Conservation (phyloP, 2,797 vertebrate genomes). For the Chromobotia macracanthus region DNA sequence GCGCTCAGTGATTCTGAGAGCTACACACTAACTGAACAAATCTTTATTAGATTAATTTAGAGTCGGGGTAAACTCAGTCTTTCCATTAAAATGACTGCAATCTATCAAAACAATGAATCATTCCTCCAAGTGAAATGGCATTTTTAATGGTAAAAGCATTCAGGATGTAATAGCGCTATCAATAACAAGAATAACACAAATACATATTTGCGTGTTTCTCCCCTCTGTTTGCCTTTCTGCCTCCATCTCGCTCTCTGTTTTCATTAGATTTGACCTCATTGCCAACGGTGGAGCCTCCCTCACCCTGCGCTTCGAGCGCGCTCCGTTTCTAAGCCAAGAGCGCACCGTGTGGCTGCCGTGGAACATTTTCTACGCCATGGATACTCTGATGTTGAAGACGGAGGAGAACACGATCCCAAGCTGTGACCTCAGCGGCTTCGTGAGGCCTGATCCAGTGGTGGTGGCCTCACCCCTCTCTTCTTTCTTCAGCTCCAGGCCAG, state of each 20-base stretch:
- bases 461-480: conserved; percentile 96
- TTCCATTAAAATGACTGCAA: conserved; percentile 47
- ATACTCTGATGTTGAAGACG: conserved; percentile 97
- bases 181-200: conserved; percentile 53
- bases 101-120: conserved; percentile 61
- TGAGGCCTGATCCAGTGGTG: conserved; percentile 94
- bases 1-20: conserved; percentile 17
- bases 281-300: conserved; percentile 94
- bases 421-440: conserved; percentile 96
- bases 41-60: conserved; percentile 56
- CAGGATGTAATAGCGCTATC: conserved; percentile 51
- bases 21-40: conserved; percentile 52
- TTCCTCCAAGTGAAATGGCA: conserved; percentile 43
- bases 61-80: conserved; percentile 45
- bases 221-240: conserved; percentile 6
- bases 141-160: conserved; percentile 60
- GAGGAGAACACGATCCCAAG: conserved; percentile 99
- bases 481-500: conserved; percentile 93
- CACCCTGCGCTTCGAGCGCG: conserved; percentile 93
- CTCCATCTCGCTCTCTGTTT: conserved; percentile 49
- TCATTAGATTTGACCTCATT: conserved; percentile 93
- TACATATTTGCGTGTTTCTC: conserved; percentile 46
- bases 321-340: conserved; percentile 96
- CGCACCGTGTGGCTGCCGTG: conserved; percentile 97
- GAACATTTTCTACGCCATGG: conserved; percentile 98